These are phyloP conservation scores for Clunio marinus DNA, from an alignment of 2,888 invertebrate species.

Conservation along the genomic window DNA sequence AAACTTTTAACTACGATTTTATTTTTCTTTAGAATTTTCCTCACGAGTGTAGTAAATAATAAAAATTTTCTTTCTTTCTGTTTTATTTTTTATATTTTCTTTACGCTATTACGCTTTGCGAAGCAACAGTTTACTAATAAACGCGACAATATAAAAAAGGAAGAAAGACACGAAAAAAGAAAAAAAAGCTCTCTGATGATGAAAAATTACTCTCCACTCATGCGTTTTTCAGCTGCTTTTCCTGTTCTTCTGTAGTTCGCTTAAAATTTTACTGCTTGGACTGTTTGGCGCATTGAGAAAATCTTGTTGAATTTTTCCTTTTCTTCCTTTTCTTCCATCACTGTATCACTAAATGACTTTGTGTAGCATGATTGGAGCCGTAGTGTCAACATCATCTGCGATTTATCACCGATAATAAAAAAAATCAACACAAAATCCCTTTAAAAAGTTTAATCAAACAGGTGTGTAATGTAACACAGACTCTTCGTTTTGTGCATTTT, in stretches of 20 bases:
- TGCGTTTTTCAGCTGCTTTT: slow-evolving; percentile 35
- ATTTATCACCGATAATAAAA: too few relatives aligned
- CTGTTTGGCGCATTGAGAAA: too few relatives aligned
- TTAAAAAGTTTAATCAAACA: slow-evolving; percentile 5
- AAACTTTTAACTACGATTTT: neutral
- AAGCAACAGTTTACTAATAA: slow-evolving; percentile 39
- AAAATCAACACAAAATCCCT: neutral
- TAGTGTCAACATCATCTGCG: too few relatives aligned
- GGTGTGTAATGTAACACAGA: slow-evolving; percentile 6
- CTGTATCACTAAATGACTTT: too few relatives aligned
- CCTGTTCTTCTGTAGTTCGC: slow-evolving; percentile 12
- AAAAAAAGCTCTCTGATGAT: slow-evolving; percentile 7
- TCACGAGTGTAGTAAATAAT: neutral
- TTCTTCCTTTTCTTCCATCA: too few relatives aligned
- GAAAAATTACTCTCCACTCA: slow-evolving; percentile 36
- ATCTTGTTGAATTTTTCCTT: too few relatives aligned
- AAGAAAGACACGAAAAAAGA: too few relatives aligned
- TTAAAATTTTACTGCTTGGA: neutral
- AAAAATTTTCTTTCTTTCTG: neutral
- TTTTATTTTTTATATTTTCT: neutral
- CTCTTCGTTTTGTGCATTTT: neutral
- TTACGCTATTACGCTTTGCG: slow-evolving; percentile 4
- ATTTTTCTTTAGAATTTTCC: neutral
- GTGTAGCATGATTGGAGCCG: too few relatives aligned
- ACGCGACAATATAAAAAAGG: too few relatives aligned